Evolutionary conservation across 2,888 invertebrate species (phyloP).

Genomic region (Cephus runcator): DNA sequence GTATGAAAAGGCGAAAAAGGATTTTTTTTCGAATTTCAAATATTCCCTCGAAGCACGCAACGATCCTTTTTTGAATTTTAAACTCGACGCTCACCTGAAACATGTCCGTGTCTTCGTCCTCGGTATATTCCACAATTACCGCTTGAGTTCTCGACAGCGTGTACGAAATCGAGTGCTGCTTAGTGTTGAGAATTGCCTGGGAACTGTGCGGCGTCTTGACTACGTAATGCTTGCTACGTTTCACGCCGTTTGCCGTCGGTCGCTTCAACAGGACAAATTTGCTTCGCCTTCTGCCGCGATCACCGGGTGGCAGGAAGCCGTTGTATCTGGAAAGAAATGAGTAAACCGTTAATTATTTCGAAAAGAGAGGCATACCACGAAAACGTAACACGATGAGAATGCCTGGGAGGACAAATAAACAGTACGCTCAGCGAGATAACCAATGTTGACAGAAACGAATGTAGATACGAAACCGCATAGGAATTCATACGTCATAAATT

Average conservation of each 20-base stretch:
- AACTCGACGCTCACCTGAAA: slow-evolving; percentile 82
- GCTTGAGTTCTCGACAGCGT: slow-evolving; percentile 96
- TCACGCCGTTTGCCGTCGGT: slow-evolving; percentile 89
- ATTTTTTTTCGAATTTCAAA: no score
- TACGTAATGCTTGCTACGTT: slow-evolving; percentile 93
- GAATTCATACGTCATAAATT: no score
- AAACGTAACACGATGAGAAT: no score
- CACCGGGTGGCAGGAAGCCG: slow-evolving; percentile 92
- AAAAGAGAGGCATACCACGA: no score
- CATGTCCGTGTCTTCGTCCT: slow-evolving; percentile 97
- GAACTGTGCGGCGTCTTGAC: slow-evolving; percentile 96
- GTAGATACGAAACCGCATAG: no score
- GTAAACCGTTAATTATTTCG: no score
- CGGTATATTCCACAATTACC: slow-evolving; percentile 97
- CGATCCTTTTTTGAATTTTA: not conserved
- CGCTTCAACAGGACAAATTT: slow-evolving; percentile 93
- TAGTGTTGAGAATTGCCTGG: slow-evolving; percentile 92
- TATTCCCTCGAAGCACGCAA: no score
- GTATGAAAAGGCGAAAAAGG: no score
- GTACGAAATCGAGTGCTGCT: slow-evolving; percentile 96
- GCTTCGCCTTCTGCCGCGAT: slow-evolving; percentile 91
- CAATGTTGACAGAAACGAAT: no score
- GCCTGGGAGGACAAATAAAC: no score
- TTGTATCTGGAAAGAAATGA: slow-evolving; percentile 79
- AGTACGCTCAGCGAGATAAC: no score